A percentile compares a stretch with the other conserved stretches of the same genome.
phyloP scores from a whole-genome alignment of 2,888 invertebrate genomes.

The Drosophila birchii region DNA sequence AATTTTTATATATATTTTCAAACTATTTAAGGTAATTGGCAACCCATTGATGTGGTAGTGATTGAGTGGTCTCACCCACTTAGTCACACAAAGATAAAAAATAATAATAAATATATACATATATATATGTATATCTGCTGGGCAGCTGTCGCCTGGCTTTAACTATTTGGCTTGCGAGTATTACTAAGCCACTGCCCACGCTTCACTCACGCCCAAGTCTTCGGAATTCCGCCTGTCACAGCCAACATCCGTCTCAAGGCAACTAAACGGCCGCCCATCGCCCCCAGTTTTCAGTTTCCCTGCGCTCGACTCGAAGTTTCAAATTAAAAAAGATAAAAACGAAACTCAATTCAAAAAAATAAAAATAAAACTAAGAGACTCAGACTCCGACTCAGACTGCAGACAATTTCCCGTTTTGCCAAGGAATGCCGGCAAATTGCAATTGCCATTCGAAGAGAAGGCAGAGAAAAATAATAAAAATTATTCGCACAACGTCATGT shows the following conservation, averaged over 20 bases:
- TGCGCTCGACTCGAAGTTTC: neutral
- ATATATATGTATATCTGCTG: neutral
- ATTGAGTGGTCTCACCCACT: conserved; percentile 23
- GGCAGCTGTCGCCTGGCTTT: conserved; percentile 19
- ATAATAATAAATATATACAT: neutral
- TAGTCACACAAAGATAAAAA: conserved; percentile 19
- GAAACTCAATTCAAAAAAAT: conserved; percentile 11
- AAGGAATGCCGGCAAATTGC: conserved; percentile 47
- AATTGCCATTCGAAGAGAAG: conserved; percentile 48
- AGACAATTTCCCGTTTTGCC: conserved; percentile 57
- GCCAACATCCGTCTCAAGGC: conserved; percentile 68
- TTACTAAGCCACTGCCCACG: conserved; percentile 62
- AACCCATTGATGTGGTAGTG: conserved; percentile 12
- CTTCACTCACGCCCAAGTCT: conserved; percentile 66
- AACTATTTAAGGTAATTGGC: conserved; percentile 14
- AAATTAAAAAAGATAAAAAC: neutral
- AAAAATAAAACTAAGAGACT: conserved; percentile 30
- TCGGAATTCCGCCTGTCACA: conserved; percentile 69
- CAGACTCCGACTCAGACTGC: conserved; percentile 32
- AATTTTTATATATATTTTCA: conserved; percentile 2
- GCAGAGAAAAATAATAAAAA: conserved; percentile 13
- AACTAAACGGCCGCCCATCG: conserved; percentile 18
- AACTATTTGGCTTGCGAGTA: conserved; percentile 20
- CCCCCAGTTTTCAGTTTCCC: conserved; percentile 6
- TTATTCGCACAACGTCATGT: conserved; percentile 55